Percentiles rank a stretch among this genome's conserved stretches.
Evolutionary conservation across 1,140 invertebrate species (phyloP).

Genomic region (Drosophila santomea): DNA sequence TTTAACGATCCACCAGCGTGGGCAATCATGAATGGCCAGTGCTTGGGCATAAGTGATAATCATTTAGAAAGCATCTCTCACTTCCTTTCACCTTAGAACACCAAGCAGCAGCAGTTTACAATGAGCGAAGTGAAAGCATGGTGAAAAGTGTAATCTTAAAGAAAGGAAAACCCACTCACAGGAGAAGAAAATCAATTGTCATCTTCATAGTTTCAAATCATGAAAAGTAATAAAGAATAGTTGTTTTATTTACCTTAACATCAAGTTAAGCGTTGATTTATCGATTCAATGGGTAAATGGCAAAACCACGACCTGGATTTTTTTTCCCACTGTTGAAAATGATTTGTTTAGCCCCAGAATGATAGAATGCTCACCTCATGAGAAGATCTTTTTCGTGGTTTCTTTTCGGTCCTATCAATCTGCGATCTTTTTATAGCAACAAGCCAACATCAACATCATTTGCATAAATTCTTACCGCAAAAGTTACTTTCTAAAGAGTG

Average conservation of each 20-base stretch:
- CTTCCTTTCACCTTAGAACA: constrained; percentile 76
- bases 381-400: constrained; percentile 20
- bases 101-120: constrained; percentile 5
- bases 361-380: constrained; percentile 17
- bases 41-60: constrained; percentile 28
- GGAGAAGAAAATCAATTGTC: neutral
- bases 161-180: constrained; percentile 17
- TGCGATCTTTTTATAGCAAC: constrained; percentile 35
- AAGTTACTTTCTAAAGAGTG: constrained; percentile 40
- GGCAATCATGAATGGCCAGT: constrained; percentile 53
- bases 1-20: constrained; percentile 5
- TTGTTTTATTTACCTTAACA: no score
- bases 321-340: constrained; percentile 10
- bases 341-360: constrained; percentile 15
- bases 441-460: constrained; percentile 15
- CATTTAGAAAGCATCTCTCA: constrained; percentile 65
- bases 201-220: neutral
- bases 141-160: constrained; percentile 10
- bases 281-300: neutral
- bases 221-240: no score
- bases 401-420: constrained; percentile 28
- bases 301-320: neutral
- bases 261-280: no score
- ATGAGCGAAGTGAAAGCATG: constrained; percentile 58
- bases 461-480: constrained; percentile 39